A percentile compares a stretch with the other conserved stretches of the same genome.
Evolutionary conservation across 1,140 invertebrate species (phyloP).

Genomic region (Drosophila pruinosa): DNA sequence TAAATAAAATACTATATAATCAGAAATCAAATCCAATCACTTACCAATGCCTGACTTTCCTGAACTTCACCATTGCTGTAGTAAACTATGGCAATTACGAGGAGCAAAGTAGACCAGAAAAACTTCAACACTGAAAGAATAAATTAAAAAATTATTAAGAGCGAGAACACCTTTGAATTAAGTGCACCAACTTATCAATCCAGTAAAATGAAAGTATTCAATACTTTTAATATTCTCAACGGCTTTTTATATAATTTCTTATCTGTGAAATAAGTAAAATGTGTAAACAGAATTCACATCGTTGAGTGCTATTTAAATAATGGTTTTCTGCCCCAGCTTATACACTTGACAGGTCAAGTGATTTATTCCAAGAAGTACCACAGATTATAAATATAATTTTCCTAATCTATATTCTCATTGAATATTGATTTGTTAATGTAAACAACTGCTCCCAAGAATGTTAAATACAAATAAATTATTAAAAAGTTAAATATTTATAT

Average conservation of each 20-base stretch:
- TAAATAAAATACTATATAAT: no score
- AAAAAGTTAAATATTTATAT: no score
- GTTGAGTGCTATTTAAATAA: constrained; percentile 16
- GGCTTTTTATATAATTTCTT: constrained; percentile 19
- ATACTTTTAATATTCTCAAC: not conserved
- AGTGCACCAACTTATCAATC: not conserved
- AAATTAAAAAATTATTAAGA: not conserved
- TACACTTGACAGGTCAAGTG: not conserved
- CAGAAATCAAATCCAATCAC: no score
- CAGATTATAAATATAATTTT: not conserved
- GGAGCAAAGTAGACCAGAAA: not conserved
- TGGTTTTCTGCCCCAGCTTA: not conserved
- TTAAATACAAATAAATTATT: no score
- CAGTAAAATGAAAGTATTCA: not conserved
- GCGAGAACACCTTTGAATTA: not conserved
- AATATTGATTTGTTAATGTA: no score
- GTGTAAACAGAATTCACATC: not conserved
- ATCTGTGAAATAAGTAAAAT: not conserved
- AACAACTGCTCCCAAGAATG: no score
- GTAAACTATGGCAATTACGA: not conserved
- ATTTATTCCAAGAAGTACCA: not conserved
- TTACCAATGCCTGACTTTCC: constrained; percentile 6
- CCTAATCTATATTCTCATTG: not conserved
- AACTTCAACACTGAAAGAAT: constrained; percentile 3
- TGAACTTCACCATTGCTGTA: not conserved